Base-by-base conservation (phyloP, 2,888 invertebrate genomes). In the Stenoptilia bipunctidactyla region DNA sequence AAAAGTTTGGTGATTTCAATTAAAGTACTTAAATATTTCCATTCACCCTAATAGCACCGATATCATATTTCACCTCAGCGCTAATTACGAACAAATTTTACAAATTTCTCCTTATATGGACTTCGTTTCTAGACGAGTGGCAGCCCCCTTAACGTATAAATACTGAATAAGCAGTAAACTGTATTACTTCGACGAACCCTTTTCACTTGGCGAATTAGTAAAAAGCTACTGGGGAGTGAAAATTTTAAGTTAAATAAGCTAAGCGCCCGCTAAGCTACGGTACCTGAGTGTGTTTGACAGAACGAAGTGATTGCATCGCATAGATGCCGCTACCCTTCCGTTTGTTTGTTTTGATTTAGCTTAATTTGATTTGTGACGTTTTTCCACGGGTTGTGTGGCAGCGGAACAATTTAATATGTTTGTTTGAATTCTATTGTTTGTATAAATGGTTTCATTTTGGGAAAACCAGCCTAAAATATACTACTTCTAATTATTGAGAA, bases 131-230 rank as follows among this genome's bases (percentile, higher is more conserved):
- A 69, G 66, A 71, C 64, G 66, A 64, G 62, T 67, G 70, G 73
- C 73, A 66, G 67, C 70, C 76, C 80, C 77, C 69, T 57, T 49
- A 68, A 63, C 67, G 73, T 73, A 82, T 83, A 83, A 83, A 82
- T 82, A 83, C 82, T 83, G 82, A 82, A 83, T 82, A 80, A 82
- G 83, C 82, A 82, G 79, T 75, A 80, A 82, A 83, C 82, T 82
- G 82, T 82, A 82, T 84, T 82, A 79, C 82, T 82, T 76, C 76
- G 65, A 55, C 70, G 77, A 82, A 84, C 83, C 83, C 83, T 84
- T 82, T 83, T 83, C 83, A 83, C 82, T 83, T 82, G 77, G 82
- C 82, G 77, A 82, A 83, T 83, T 83, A 82, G 82, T 83, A 82
- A 82, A 83, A 83, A 83, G 82, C 82, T 71, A 76, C 71, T 70